Evolutionary conservation across 2,113 vertebrate species (phyloP), one percentile per base, ranked within the genome.

Genomic region (Tragelaphus strepsiceros): DNA sequence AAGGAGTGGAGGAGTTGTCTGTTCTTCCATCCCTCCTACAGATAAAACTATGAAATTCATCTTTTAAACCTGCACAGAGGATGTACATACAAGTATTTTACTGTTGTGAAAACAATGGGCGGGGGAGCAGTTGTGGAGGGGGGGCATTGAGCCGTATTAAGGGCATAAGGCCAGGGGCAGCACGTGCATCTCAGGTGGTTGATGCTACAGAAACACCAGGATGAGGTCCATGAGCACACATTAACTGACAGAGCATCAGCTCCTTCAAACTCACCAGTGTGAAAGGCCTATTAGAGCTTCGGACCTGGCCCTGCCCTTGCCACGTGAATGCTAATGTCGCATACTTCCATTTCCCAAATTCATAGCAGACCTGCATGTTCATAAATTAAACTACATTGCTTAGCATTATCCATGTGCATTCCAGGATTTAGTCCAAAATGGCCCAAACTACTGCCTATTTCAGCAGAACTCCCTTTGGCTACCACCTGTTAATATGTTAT

Each of bases 341-440:
- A 24, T 87, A 86, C 95, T 98, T 91, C 91, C 78, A 94, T 98
- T 98, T 97, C 95, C 96, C 98, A 93, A 92, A 98, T 98, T 98
- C 98, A 97, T 94, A 98, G 98, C 96, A 96, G 93, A 96, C 95
- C 91, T 88, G 80, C 91, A 80, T 35, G 80, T 92, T 98, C 97
- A 87, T 97, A 98, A 96, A 97, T 97, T 98, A 98, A 98, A 97
- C 96, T 98, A 97, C 96, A 82, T 77, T 21, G 51, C 97, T 98
- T 98, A 99, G 98, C 98, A 97, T 92, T 98, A 96, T 87, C 2
- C 1, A 13, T 93, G 81, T 95, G 92, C 92, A 28, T 98, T 97
- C 96, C 98, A 97, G 92, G 98, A 98, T 98, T 99, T 98, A 97
- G 98, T 99, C 97, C 98, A 98, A 94, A 98, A 98, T 54, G 90